A percentile compares a stretch with the other conserved stretches of the same genome.
phyloP scores from a whole-genome alignment of 2,888 invertebrate genomes.

The Parnassius apollo region DNA sequence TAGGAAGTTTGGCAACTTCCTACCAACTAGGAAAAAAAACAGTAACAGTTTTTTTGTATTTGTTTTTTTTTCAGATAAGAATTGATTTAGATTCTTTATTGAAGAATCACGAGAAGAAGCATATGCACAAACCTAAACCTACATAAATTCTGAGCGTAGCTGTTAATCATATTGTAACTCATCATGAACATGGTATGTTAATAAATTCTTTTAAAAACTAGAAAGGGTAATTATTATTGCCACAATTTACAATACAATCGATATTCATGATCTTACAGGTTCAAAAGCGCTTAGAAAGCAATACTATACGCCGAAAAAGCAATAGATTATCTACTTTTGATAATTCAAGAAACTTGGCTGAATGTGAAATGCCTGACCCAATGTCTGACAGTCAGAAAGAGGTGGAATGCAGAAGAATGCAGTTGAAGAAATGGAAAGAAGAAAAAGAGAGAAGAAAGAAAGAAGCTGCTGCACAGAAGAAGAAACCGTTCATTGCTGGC shows the following conservation, averaged over 20 bases:
- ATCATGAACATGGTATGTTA: slow-evolving; percentile 23
- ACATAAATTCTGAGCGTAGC: slow-evolving; percentile 13
- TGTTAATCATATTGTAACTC: slow-evolving; percentile 26
- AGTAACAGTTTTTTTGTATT: slow-evolving; percentile 7
- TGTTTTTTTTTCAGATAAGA: slow-evolving; percentile 57
- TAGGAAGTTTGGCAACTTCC: too few species aligned
- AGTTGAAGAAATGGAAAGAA: slow-evolving; percentile 68
- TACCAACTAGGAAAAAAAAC: too few species aligned
- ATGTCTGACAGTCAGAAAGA: slow-evolving; percentile 19
- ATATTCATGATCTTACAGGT: slow-evolving; percentile 48
- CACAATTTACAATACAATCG: not conserved
- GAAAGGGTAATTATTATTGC: not conserved
- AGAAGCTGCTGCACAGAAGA: slow-evolving; percentile 51
- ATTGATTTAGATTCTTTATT: slow-evolving; percentile 55
- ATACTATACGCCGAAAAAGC: slow-evolving; percentile 51
- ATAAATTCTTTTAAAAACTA: not conserved
- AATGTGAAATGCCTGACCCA: slow-evolving; percentile 43
- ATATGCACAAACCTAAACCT: slow-evolving; percentile 54
- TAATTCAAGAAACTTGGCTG: slow-evolving; percentile 50
- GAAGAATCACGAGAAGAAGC: slow-evolving; percentile 53
- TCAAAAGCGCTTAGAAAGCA: slow-evolving; percentile 52
- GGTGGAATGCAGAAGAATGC: slow-evolving; percentile 52
- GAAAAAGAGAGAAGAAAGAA: slow-evolving; percentile 65
- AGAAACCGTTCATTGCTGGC: slow-evolving; percentile 65
- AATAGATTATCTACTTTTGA: slow-evolving; percentile 58